Evolutionary conservation across 2,888 invertebrate genomes (phyloP).

Genomic region (Netelia inedita): DNA sequence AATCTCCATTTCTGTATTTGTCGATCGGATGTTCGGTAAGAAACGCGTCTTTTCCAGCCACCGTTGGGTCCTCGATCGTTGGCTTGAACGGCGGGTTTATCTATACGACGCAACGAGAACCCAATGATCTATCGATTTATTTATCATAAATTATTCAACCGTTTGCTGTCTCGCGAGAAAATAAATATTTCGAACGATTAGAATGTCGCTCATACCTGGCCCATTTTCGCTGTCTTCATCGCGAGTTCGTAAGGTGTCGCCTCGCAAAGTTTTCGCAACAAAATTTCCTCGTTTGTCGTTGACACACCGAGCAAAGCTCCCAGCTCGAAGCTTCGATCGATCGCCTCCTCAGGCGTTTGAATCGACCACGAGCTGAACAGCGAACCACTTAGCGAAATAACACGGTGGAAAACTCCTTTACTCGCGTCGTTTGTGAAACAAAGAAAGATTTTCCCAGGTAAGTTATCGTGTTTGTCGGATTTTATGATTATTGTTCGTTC

Average conservation of each 20-base stretch:
- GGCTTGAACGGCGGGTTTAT: constrained; percentile 85
- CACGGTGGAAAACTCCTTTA: constrained; percentile 67
- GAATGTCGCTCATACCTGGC: not conserved
- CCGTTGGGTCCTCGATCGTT: constrained; percentile 85
- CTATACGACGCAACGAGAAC: not conserved
- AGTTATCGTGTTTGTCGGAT: too few species aligned
- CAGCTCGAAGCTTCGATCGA: constrained; percentile 60
- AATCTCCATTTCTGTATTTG: constrained; percentile 84
- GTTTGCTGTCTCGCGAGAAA: too few species aligned
- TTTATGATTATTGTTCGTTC: not conserved
- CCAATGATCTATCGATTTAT: not conserved
- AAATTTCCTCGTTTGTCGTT: constrained; percentile 78
- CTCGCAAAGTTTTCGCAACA: constrained; percentile 83
- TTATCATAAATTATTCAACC: not conserved
- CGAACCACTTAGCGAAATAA: constrained; percentile 73
- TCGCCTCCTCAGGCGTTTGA: constrained; percentile 59
- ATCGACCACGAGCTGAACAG: constrained; percentile 72
- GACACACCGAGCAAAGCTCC: constrained; percentile 50
- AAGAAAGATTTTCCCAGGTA: not conserved
- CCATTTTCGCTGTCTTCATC: constrained; percentile 76
- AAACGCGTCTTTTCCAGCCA: constrained; percentile 85
- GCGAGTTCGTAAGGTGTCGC: constrained; percentile 83
- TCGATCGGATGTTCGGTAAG: constrained; percentile 84
- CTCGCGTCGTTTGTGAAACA: not conserved
- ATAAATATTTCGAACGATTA: not conserved